A percentile compares a stretch with the other conserved stretches of the same genome.
These are phyloP conservation scores for Holothuria leucospilota DNA, from an alignment of 53 echinoderm and acorn worm species.

Conservation along the genomic window DNA sequence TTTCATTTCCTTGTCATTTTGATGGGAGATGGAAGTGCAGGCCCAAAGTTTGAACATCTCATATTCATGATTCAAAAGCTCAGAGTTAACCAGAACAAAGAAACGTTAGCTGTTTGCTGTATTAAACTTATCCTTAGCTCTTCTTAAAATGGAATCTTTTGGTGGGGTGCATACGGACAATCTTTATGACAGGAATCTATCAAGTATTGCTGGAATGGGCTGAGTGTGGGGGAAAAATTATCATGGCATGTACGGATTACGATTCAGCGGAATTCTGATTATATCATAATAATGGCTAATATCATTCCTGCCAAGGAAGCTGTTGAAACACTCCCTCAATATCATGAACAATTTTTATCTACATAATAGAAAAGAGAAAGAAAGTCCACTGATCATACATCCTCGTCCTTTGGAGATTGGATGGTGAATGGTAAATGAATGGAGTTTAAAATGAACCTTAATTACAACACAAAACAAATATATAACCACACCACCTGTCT, in stretches of 20 bases:
- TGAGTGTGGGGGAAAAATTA: conserved; percentile 79
- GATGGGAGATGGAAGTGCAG: too few relatives aligned
- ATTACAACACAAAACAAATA: too few relatives aligned
- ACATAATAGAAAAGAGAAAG: not conserved
- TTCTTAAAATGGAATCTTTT: conserved; percentile 96
- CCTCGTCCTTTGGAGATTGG: too few relatives aligned
- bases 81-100: too few relatives aligned
- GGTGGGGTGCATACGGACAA: conserved; percentile 94
- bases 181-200: conserved; percentile 99
- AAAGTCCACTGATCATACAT: too few relatives aligned
- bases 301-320: conserved; percentile 72
- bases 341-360: conserved; percentile 94
- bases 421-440: too few relatives aligned
- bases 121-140: conserved; percentile 91
- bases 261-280: conserved; percentile 97
- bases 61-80: too few relatives aligned
- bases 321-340: conserved; percentile 93
- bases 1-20: too few relatives aligned
- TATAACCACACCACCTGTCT: too few relatives aligned
- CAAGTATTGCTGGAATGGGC: conserved; percentile 88
- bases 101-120: too few relatives aligned
- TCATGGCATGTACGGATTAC: conserved; percentile 93
- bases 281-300: conserved; percentile 95
- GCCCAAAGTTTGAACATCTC: too few relatives aligned
- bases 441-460: too few relatives aligned